Percentiles rank a stretch among this genome's conserved stretches.
phyloP scores from a whole-genome alignment of 2,888 invertebrate genomes.

The Linnaemya vulpina region DNA sequence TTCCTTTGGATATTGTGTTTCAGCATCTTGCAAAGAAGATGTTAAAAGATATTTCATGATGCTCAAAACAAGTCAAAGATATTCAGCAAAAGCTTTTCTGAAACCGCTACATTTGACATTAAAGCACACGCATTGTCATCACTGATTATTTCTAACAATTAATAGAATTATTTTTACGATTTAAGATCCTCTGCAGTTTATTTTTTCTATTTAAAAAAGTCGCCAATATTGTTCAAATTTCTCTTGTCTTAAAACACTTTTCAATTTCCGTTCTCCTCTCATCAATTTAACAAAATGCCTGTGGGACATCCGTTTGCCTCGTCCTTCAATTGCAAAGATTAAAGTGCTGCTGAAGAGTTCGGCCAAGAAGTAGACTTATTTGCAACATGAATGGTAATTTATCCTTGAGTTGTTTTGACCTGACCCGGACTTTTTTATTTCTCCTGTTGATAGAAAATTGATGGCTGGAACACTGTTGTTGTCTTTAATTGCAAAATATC shows the following conservation, averaged over 20 bases:
- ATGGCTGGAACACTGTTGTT: conserved; percentile 17
- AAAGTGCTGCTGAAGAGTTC: background rate
- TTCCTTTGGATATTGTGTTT: too few relatives aligned
- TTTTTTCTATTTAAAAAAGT: background rate
- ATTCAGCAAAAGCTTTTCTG: too few relatives aligned
- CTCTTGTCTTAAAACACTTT: background rate
- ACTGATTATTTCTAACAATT: too few relatives aligned
- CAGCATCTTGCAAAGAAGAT: too few relatives aligned
- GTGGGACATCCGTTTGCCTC: background rate
- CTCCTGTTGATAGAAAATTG: conserved; percentile 1
- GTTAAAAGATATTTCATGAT: too few relatives aligned
- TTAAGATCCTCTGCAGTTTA: background rate
- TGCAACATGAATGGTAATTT: conserved; percentile 28
- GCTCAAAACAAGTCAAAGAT: too few relatives aligned
- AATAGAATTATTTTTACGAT: too few relatives aligned
- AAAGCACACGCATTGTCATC: too few relatives aligned
- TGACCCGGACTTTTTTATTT: conserved; percentile 32
- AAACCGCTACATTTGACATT: too few relatives aligned
- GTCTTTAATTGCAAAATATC: conserved; percentile 15
- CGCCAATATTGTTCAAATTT: background rate
- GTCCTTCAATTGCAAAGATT: background rate
- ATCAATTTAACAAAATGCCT: background rate
- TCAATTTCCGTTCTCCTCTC: background rate
- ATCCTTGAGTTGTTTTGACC: conserved; percentile 31
- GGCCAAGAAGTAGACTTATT: conserved; percentile 16